A percentile compares a stretch with the other conserved stretches of the same genome.
Evolutionary conservation across 2,113 vertebrate species (phyloP).

Genomic region (western clawed frog (Xenopus tropicalis)): UCB_Xtro_10.0 CM004445.2:101767001-101767500

Average conservation of each 20-base stretch:
- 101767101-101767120: conserved; percentile 14
- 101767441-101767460: conserved; percentile 99
- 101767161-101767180: not conserved
- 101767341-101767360: conserved; percentile 45
- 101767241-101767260: not conserved
- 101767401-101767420: conserved; percentile 75
- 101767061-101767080: conserved; percentile 43
- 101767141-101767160: not conserved
- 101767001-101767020: conserved; percentile 46
- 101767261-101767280: not conserved
- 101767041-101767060: conserved; percentile 33
- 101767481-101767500: conserved; percentile 93
- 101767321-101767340: conserved; percentile 19
- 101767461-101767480: conserved; percentile 99
- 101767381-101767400: conserved; percentile 53
- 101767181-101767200: not conserved
- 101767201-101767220: not conserved
- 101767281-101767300: not conserved
- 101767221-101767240: not conserved
- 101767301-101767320: conserved; percentile 24
- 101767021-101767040: conserved; percentile 37
- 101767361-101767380: conserved; percentile 14
- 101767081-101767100: conserved; percentile 36
- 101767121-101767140: not conserved
- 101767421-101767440: conserved; percentile 93